Evolutionary conservation across 2,113 vertebrate genomes (phyloP), one percentile per base, ranked within the genome.

Genomic region (Gnathonemus longibarbis): DNA sequence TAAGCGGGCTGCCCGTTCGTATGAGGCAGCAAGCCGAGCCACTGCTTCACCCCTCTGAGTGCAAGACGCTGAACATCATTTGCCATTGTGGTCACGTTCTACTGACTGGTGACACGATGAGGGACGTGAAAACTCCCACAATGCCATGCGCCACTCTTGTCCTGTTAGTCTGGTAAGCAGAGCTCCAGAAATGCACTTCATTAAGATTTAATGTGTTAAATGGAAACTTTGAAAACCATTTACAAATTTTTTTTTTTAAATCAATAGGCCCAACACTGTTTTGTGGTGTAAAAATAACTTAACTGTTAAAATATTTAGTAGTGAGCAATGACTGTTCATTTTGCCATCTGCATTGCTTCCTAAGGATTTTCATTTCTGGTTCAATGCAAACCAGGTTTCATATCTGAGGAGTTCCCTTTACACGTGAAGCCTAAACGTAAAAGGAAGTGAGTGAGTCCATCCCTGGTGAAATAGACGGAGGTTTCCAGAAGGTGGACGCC

Each of bases 321-420:
- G 15, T 42, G 74, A 80, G 31, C 17, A 42, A 39, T 77, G 74
- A 19, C 42, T 39, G 15, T 35, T 39, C 24, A 21, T 74, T 88
- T 27, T 49, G 27, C 31, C 88, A 42, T 21, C 53, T 58, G 50
- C 31, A 19, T 83, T 19, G 31, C 35, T 15, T 9, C 35, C 74
- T 85, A n/a, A 89, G 39, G 35, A 80, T 84, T 49, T 83, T 89
- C 27, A 84, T 84, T 84, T 84, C 52, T 5, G 21, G 17, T 56
- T 84, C 50, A 58, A 89, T 66, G 77, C 52, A 80, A 89, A 58
- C 83, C 31, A 56, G 89, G 27, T 48, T 39, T 62, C 49, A 89
- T 80, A 84, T 58, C 52, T 84, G 13, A 56, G 9, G 39, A n/a
- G 77, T 3, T 21, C 35, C 49, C 52, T 58, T 62, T 84, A 62